Evolutionary conservation across 1,140 invertebrate species (phyloP).

Genomic region (Atta cephalotes): DNA sequence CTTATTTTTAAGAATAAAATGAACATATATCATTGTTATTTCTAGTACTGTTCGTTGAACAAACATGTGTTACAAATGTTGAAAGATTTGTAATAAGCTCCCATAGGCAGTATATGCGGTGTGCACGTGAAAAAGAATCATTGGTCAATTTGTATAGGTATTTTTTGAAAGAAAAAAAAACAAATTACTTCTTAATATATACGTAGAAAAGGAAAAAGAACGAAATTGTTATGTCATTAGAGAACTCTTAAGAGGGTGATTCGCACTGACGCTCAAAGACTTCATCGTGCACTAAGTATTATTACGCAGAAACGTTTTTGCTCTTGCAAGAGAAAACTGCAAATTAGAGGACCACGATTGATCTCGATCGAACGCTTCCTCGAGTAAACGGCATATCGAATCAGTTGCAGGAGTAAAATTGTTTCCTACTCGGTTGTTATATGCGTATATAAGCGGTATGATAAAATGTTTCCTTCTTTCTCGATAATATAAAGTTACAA

Average conservation of each 20-base stretch:
- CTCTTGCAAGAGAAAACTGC: conserved; percentile 47
- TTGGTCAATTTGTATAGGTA: conserved; percentile 71
- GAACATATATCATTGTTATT: conserved; percentile 70
- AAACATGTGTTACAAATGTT: conserved; percentile 47
- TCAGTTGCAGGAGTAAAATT: conserved; percentile 57
- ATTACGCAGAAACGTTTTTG: conserved; percentile 70
- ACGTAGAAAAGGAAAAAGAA: conserved; percentile 51
- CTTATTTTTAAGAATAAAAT: conserved; percentile 68
- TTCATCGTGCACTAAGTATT: conserved; percentile 68
- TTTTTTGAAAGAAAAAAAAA: conserved; percentile 55
- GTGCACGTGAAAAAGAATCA: conserved; percentile 66
- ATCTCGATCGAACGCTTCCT: conserved; percentile 48
- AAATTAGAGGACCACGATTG: conserved; percentile 45
- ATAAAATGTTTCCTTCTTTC: conserved; percentile 75
- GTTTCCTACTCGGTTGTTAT: conserved; percentile 71
- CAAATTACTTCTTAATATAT: conserved; percentile 68
- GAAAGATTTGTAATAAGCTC: conserved; percentile 70
- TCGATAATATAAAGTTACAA: conserved; percentile 70
- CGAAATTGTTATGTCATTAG: conserved; percentile 66
- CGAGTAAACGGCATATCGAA: conserved; percentile 62
- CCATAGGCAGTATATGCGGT: conserved; percentile 71
- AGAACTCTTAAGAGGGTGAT: conserved; percentile 50
- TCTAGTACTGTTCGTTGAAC: conserved; percentile 65
- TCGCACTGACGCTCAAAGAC: conserved; percentile 71
- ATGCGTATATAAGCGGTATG: conserved; percentile 69